Conservation (phyloP, 2,888 invertebrate genomes). For the Xestia rhomboidea region DNA sequence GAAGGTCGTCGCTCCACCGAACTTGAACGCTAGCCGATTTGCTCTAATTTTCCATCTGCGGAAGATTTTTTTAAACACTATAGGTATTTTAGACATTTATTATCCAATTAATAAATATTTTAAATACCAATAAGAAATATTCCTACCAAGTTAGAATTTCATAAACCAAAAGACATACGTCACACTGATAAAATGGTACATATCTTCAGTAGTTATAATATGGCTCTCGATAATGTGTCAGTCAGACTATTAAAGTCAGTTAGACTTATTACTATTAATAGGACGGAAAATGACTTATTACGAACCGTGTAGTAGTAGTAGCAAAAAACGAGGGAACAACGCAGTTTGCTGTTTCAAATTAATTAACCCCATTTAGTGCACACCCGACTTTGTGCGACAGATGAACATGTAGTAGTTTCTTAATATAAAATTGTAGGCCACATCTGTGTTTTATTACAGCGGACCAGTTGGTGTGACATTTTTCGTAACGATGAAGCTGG, state of each 20-base stretch:
- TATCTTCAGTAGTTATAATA: neutral
- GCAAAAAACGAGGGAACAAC: neutral
- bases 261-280: neutral
- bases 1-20: neutral
- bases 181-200: neutral
- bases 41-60: neutral
- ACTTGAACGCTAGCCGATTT: neutral
- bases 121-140: neutral
- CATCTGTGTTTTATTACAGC: constrained; percentile 69
- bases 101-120: too few species aligned
- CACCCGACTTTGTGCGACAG: constrained; percentile 15
- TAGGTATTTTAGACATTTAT: too few species aligned
- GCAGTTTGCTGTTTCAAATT: constrained; percentile 36
- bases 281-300: neutral
- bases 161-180: too few species aligned
- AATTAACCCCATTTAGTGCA: constrained; percentile 45
- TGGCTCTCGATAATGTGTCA: neutral
- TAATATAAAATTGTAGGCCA: constrained; percentile 63
- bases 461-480: constrained; percentile 58
- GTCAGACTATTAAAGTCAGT: too few species aligned
- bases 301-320: neutral
- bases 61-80: neutral
- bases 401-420: constrained; percentile 61
- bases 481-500: constrained; percentile 61
- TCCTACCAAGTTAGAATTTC: neutral